These are phyloP conservation scores for Zaprionus obscuricornis DNA, from an alignment of 2,888 invertebrate species.

Conservation along the genomic window DNA sequence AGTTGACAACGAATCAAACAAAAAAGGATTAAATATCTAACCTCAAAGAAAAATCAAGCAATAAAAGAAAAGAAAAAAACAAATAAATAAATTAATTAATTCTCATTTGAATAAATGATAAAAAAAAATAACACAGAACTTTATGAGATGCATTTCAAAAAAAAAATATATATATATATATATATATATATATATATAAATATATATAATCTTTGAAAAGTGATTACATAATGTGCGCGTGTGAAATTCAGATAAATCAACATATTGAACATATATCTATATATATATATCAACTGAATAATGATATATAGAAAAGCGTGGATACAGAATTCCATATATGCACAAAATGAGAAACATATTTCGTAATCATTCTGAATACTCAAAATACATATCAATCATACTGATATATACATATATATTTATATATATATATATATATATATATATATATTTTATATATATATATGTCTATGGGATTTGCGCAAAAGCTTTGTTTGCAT, in stretches of 20 bases:
- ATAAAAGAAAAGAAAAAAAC: slow-evolving; percentile 9
- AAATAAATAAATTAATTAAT: slow-evolving; percentile 7
- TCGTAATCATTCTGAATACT: slow-evolving; percentile 63
- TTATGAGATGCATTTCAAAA: too few species aligned
- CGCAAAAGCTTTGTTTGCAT: slow-evolving; percentile 42
- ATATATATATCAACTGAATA: slow-evolving; percentile 17
- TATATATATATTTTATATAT: slow-evolving; percentile 9
- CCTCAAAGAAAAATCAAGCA: slow-evolving; percentile 55
- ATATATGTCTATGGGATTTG: slow-evolving; percentile 6
- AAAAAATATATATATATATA: neutral
- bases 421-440: slow-evolving; percentile 8
- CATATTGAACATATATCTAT: slow-evolving; percentile 14
- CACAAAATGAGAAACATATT: slow-evolving; percentile 45
- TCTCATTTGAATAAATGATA: slow-evolving; percentile 9
- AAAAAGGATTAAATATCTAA: slow-evolving; percentile 69
- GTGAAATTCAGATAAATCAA: slow-evolving; percentile 34
- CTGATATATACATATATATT: slow-evolving; percentile 1
- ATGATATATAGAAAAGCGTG: slow-evolving; percentile 36
- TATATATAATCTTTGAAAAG: slow-evolving; percentile 38
- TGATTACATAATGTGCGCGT: slow-evolving; percentile 76
- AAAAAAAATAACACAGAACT: slow-evolving; percentile 4
- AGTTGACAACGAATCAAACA: slow-evolving; percentile 84
- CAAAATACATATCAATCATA: slow-evolving; percentile 9
- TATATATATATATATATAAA: slow-evolving; percentile 3
- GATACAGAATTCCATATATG: slow-evolving; percentile 20